phyloP scores from a whole-genome alignment of 2,888 invertebrate genomes.

The Platycheirus rosarum region DNA sequence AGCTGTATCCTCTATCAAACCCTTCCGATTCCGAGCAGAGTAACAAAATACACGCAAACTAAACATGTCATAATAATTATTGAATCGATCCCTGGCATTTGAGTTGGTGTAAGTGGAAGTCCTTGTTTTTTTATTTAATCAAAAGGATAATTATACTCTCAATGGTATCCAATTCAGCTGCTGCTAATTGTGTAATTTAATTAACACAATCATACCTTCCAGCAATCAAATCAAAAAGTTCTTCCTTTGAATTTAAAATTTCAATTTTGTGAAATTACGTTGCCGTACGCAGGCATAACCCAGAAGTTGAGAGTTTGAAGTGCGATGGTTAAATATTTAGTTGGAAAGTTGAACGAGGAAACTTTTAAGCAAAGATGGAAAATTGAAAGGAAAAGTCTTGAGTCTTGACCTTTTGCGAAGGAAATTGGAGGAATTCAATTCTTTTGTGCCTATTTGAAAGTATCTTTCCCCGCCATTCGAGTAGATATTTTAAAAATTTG shows the following conservation, averaged over 20 bases:
- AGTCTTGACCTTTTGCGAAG: conserved; percentile 4
- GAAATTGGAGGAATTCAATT: neutral
- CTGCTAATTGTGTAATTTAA: conserved; percentile 28
- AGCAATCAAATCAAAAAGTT: conserved; percentile 18
- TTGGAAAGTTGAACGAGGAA: conserved; percentile 8
- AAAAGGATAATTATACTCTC: neutral
- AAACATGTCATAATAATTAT: neutral
- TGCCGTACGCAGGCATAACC: no score
- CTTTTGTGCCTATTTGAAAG: neutral
- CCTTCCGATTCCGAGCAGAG: no score
- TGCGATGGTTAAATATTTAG: conserved; percentile 23
- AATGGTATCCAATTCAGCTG: conserved; percentile 12
- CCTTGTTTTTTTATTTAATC: neutral
- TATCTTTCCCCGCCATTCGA: no score
- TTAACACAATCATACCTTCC: conserved; percentile 26
- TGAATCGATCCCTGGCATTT: neutral
- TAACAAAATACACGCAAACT: no score
- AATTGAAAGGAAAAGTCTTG: neutral
- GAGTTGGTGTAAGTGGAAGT: neutral
- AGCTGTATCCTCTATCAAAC: no score
- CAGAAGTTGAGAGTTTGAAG: conserved; percentile 8
- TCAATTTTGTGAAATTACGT: conserved; percentile 9
- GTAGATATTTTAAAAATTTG: conserved; percentile 15
- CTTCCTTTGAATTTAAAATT: conserved; percentile 31
- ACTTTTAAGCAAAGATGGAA: neutral